phyloP scores from a whole-genome alignment of 2,113 vertebrate genomes.

The Capra hircus region DNA sequence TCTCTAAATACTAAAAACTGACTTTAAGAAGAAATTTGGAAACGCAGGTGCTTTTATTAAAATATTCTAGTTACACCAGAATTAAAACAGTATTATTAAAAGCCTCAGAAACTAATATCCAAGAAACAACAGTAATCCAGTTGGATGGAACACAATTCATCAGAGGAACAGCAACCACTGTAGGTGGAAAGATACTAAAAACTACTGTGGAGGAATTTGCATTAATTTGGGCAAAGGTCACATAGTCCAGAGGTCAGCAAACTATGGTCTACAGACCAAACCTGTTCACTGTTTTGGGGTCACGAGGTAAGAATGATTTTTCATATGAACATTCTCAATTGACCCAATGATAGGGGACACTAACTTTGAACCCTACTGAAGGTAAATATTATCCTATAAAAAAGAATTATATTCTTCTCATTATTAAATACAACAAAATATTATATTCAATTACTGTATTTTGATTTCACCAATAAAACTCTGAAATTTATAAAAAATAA shows the following conservation, averaged over 20 bases:
- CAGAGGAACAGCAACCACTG: not conserved
- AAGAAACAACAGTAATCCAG: not conserved
- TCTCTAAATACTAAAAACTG: not conserved
- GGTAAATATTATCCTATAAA: not conserved
- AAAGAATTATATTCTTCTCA: not conserved
- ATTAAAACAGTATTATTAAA: slow-evolving; percentile 12
- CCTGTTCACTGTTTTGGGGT: not conserved
- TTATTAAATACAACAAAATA: not conserved
- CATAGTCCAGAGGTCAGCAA: not conserved
- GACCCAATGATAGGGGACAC: not conserved
- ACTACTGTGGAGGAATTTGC: not conserved
- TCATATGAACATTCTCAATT: not conserved
- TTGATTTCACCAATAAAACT: not conserved
- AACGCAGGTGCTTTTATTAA: not conserved
- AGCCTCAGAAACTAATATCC: not conserved
- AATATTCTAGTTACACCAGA: not conserved
- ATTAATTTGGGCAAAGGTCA: not conserved
- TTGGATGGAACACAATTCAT: not conserved
- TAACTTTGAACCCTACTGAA: not conserved
- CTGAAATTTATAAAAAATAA: not conserved
- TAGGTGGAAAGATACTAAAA: not conserved
- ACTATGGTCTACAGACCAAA: not conserved
- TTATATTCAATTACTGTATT: not conserved
- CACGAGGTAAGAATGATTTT: not conserved
- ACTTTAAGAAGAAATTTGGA: not conserved